Percentiles rank a stretch among this genome's conserved stretches.
Evolutionary conservation across 2,113 vertebrate species (phyloP).

Genomic region (Rhinogobius similis): DNA sequence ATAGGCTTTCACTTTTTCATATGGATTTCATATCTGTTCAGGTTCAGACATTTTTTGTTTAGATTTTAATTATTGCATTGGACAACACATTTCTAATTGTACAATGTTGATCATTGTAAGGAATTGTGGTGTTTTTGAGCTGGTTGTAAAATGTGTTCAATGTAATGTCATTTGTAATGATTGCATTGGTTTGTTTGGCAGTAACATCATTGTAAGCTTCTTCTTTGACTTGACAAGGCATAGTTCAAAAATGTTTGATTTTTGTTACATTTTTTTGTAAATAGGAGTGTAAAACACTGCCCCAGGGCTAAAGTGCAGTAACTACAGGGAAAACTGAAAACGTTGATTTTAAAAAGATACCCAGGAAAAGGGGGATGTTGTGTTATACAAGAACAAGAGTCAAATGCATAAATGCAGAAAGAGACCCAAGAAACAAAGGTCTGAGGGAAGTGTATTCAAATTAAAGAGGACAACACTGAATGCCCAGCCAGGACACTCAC

Average conservation of each 20-base stretch:
- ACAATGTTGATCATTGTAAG: slow-evolving; percentile 12
- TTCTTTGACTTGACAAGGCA: too few species aligned
- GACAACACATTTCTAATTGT: neutral
- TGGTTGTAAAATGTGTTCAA: slow-evolving; percentile 7
- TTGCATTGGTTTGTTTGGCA: slow-evolving; percentile 6
- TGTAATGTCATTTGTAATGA: slow-evolving; percentile 6
- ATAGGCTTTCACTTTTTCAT: slow-evolving; percentile 22
- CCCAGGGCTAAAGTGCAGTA: neutral
- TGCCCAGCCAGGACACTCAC: neutral
- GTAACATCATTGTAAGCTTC: neutral
- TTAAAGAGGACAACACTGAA: too few species aligned
- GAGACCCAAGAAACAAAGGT: too few species aligned
- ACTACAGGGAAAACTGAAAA: neutral
- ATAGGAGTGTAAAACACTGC: slow-evolving; percentile 10
- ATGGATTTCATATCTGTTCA: slow-evolving; percentile 1
- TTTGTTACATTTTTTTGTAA: slow-evolving; percentile 31
- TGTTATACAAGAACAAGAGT: too few species aligned
- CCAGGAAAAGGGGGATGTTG: too few species aligned
- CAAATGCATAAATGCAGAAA: too few species aligned
- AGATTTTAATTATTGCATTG: slow-evolving; percentile 5
- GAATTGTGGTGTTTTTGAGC: slow-evolving; percentile 16
- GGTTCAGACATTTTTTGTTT: slow-evolving; percentile 11
- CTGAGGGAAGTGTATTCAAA: too few species aligned
- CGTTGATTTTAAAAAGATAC: too few species aligned
- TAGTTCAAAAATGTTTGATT: slow-evolving; percentile 8